Conservation (phyloP, 2,113 vertebrate genomes). For the Dissostichus mawsoni region DNA sequence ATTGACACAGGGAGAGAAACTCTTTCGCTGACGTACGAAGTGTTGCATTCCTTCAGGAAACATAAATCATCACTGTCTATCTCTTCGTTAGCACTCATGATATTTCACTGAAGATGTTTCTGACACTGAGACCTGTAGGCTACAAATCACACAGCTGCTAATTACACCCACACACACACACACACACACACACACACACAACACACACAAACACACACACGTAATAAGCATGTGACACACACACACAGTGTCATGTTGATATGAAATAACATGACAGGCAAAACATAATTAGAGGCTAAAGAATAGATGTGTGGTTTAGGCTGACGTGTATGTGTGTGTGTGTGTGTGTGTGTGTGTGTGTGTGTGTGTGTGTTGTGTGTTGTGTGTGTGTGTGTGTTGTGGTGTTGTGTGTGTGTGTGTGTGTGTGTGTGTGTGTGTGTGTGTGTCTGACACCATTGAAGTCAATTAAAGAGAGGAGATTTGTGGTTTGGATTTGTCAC, state of each 20-base stretch:
- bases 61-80: not conserved
- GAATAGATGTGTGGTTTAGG: constrained; percentile 10
- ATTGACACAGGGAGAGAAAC: not conserved
- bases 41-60: not conserved
- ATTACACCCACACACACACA: not conserved
- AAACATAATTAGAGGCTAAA: constrained; percentile 12
- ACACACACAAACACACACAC: constrained; percentile 23
- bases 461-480: no score
- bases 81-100: constrained; percentile 21
- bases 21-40: not conserved
- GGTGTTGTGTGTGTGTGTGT: no score
- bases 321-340: no score
- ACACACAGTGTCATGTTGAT: not conserved
- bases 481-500: no score
- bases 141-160: constrained; percentile 9
- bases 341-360: no score
- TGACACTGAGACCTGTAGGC: constrained; percentile 28
- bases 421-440: not conserved
- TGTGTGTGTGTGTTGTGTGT: no score
- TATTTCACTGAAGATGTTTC: constrained; percentile 17
- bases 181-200: no score
- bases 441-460: not conserved
- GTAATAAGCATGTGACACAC: not conserved
- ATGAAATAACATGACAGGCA: constrained; percentile 13
- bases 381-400: no score